Evolutionary conservation across 2,797 vertebrate species (phyloP), one percentile per base, ranked within the genome.

Genomic region (Chloroceryle inda): DNA sequence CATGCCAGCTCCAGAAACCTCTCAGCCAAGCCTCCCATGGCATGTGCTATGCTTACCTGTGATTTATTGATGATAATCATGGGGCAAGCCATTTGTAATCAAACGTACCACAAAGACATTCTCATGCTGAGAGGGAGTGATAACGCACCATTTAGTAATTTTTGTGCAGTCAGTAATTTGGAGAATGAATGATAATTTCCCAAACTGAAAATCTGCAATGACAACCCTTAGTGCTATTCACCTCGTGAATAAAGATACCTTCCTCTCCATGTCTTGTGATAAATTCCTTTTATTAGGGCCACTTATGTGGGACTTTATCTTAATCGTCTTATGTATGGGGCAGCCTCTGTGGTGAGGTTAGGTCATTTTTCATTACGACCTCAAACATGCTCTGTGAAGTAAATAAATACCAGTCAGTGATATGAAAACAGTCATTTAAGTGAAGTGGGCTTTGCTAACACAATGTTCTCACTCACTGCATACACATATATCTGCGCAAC

Each of bases 181-280:
- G 97, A 98, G 97, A 98, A 98, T 98, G 97, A 98, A 98, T 98
- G 98, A 98, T 98, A 97, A 98, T 98, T 98, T 98, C 97, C 96
- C 56, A 79, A 97, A 96, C 92, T 97, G 96, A 98, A 97, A 97
- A 97, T 97, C 97, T 92, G 95, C 96, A 6, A 62, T 97, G 97
- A 98, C 98, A 98, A 98, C 97, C 97, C 96, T 96, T 88, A 92
- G 95, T 82, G 97, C 96, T 98, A 97, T 97, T 98, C 97, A 96
- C 92, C 85, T 96, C 35, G 92, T 98, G 97, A 98, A 98, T 98
- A 98, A 98, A 98, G 97, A 98, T 97, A 88, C 96, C 96, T 98
- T 98, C 96, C 96, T 97, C 91, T 93, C 96, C 96, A 71, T 98
- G 98, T 98, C 97, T 97, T 55, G 94, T 98, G 98, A 98, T 98